phyloP scores from a whole-genome alignment of 2,797 vertebrate genomes.

The Parauchenoglanis ngamensis region DNA sequence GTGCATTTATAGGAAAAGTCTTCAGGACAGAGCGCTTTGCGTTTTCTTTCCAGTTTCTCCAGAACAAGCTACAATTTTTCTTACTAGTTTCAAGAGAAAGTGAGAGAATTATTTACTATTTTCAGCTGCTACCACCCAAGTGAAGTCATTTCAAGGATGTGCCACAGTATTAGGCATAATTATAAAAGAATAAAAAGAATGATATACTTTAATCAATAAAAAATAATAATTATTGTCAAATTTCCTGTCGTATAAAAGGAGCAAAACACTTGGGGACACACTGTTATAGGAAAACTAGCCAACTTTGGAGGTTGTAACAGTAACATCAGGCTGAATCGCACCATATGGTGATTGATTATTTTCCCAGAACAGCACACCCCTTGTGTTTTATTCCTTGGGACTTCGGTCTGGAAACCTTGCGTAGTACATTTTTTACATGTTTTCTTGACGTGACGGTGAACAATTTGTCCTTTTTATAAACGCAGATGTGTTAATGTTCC shows the following conservation, averaged over 20 bases:
- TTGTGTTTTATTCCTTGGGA: not conserved
- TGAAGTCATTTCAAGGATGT: not conserved
- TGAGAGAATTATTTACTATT: not conserved
- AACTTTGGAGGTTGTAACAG: not conserved
- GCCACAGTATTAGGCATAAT: not conserved
- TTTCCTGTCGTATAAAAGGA: not conserved
- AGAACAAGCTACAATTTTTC: too few relatives aligned
- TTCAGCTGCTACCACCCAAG: not conserved
- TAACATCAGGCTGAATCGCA: not conserved
- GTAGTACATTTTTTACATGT: not conserved
- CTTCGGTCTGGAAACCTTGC: not conserved
- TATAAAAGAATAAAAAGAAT: not conserved
- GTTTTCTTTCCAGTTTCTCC: too few relatives aligned
- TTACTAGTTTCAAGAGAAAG: not conserved
- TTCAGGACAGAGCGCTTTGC: not conserved
- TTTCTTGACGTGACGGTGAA: not conserved
- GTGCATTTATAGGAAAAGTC: not conserved
- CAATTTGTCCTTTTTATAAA: not conserved
- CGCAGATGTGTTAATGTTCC: constrained; percentile 48
- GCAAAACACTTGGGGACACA: not conserved
- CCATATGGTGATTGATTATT: not conserved
- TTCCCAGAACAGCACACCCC: not conserved
- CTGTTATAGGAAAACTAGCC: not conserved
- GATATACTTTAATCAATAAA: not conserved
- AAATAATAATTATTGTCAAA: not conserved